These are phyloP conservation scores for Lepidocyrtoides sp. DNA, from an alignment of 2,888 invertebrate genomes.

Conservation along the genomic window DNA sequence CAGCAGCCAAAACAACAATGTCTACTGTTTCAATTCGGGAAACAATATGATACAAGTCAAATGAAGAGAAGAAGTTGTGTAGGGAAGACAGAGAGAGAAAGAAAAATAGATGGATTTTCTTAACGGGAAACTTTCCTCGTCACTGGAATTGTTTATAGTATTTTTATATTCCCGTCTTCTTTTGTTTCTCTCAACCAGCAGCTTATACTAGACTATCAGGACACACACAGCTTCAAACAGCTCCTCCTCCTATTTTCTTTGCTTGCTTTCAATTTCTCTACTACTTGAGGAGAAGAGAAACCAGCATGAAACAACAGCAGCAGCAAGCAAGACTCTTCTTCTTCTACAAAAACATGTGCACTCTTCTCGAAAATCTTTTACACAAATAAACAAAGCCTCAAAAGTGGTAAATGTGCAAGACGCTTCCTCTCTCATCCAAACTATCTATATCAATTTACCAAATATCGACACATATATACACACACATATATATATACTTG, in stretches of 20 bases:
- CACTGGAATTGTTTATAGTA: constrained; percentile 36
- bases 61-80: background rate
- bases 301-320: background rate
- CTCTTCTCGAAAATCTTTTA: constrained; percentile 39
- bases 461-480: background rate
- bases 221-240: background rate
- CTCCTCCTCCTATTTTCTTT: constrained; percentile 17
- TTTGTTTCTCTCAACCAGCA: background rate
- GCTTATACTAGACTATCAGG: constrained; percentile 2
- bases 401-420: constrained; percentile 2
- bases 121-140: constrained; percentile 23
- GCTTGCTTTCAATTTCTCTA: background rate
- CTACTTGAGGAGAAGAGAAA: background rate
- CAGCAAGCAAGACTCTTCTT: background rate
- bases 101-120: background rate
- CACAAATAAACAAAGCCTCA: constrained; percentile 57
- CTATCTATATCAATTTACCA: constrained; percentile 23
- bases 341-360: constrained; percentile 27
- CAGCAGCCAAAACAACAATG: background rate
- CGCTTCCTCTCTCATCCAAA: background rate
- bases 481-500: background rate
- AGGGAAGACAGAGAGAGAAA: background rate
- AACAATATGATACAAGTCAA: background rate
- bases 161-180: background rate
- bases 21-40: background rate